A percentile compares a stretch with the other conserved stretches of the same genome.
Evolutionary conservation across 2,113 vertebrate species (phyloP).

Genomic region (Cynoglossus semilaevis): DNA sequence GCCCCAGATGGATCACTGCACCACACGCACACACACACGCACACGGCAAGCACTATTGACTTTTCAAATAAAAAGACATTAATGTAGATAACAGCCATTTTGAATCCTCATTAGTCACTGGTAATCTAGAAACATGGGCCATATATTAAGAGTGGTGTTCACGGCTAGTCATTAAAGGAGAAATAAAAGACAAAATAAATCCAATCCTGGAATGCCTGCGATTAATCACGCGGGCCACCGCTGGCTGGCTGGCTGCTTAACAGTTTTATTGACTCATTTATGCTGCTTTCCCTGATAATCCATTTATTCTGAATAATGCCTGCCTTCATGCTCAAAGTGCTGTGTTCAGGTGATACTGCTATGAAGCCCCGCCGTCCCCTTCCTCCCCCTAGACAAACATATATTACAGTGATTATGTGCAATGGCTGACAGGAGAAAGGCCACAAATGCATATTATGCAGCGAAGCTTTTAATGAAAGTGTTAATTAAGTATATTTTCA

Average conservation of each 20-base stretch:
- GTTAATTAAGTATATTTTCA: slow-evolving; percentile 59
- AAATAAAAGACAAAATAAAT: slow-evolving; percentile 77
- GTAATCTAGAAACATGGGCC: slow-evolving; percentile 70
- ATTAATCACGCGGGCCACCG: slow-evolving; percentile 71
- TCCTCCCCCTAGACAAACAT: slow-evolving; percentile 34
- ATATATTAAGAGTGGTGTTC: slow-evolving; percentile 70
- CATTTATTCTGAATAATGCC: slow-evolving; percentile 72
- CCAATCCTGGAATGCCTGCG: slow-evolving; percentile 62
- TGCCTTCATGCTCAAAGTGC: slow-evolving; percentile 63
- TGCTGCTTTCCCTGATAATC: slow-evolving; percentile 70
- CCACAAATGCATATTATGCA: slow-evolving; percentile 45
- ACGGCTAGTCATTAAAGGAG: slow-evolving; percentile 70
- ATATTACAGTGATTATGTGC: slow-evolving; percentile 41
- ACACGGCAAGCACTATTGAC: slow-evolving; percentile 60
- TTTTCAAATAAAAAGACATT: slow-evolving; percentile 75
- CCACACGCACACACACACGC: slow-evolving; percentile 15
- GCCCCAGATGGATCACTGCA: slow-evolving; percentile 50
- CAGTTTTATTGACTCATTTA: slow-evolving; percentile 74
- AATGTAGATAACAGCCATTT: slow-evolving; percentile 75
- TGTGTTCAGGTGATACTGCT: slow-evolving; percentile 61
- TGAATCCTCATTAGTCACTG: slow-evolving; percentile 75
- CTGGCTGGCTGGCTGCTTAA: slow-evolving; percentile 71
- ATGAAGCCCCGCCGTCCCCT: slow-evolving; percentile 22
- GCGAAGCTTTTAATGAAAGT: slow-evolving; percentile 46
- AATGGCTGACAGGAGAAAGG: slow-evolving; percentile 38